Base-by-base conservation (phyloP, 2,888 invertebrate genomes). In the Cheilosia pagana region DNA sequence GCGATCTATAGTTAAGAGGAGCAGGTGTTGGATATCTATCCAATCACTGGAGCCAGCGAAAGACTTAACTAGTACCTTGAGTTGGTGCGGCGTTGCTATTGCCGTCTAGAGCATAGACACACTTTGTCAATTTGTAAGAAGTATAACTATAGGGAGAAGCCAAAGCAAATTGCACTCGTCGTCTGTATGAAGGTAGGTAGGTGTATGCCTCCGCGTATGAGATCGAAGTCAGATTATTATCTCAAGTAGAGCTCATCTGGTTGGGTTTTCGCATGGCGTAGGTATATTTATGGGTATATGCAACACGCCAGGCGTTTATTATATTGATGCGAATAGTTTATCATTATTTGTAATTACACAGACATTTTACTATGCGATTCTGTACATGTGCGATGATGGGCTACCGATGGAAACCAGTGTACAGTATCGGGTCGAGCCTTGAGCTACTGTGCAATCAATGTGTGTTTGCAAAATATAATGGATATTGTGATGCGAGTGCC, bases 21-120 rank as follows among this genome's bases (percentile, higher is more conserved):
- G 85, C 85, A 85, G 85, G 85, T 85, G 85, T 85, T 85, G 75
- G 85, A 85, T 85, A 81, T 85, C 85, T 81, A 85, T 85, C 81
- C 81, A 85, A 81, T 85, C 85, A 75, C 48, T 45, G 70, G 59
- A 74, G 65, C 77, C 57, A 65, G 39, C 28, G 43, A 25, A 45
- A 79, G 60, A 82, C 55, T 63, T 82, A 82, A 78, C 82, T 72
- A 82, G 82, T 82, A 67, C 67, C 78, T 78, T 72, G 55, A 53
- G 50, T 57, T 10, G 59, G 23, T 67, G n/a, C n/a, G 45, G 12
- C 41, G 39, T 14, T 5, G n/a, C 19, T 23, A 23, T n/a, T 23
- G 25, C 16, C 50, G 19, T 19, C 43, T 53, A 39, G 52, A 39
- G 52, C 50, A 8, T 25, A 43, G 83, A 85, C 81, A 81, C 85